Base-by-base conservation (phyloP, 2,113 vertebrate genomes). In the Urocitellus parryii region DNA sequence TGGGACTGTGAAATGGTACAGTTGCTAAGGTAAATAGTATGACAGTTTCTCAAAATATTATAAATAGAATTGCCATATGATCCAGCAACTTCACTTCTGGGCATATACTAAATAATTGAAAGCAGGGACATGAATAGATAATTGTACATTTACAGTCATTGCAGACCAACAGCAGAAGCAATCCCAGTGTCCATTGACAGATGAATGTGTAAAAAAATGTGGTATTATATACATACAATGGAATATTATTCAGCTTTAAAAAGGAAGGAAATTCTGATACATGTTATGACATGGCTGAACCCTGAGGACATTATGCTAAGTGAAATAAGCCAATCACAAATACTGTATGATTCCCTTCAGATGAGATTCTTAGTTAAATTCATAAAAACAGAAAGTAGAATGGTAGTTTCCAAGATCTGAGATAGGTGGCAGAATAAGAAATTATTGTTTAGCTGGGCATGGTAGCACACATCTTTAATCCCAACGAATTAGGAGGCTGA, bases 1-100 rank as follows among this genome's bases (percentile, higher is more conserved):
- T 80, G 53, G 34, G 73, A 96, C 73, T 81, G 42, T 67, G 73
- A 76, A 96, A 68, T 89, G 74, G 34, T 81, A 10, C n/a, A 42
- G 37, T 63, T 51, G 39, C 48, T 80, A 63, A 58, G 48, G 37
- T 61, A 79, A 84, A 68, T 17, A n/a, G 12, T 74, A n/a, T 16
- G 34, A 27, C 17, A 32, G n/a, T 70, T 89, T 70, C 48, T 79
- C 3, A 51, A 88, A 83, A 89, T 78, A 45, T 72, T 89, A 63
- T 65, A 96, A 84, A 68, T 48, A 89, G 65, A 89, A 74, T 89
- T 67, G 51, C 42, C 17, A 68, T 74, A 74, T 53, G 67, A 68
- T 53, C 85, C 29, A 90, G 9, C 9, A 70, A 25, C 63, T 95
- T 53, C 17, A 76, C 39, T 90, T 58, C 58, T 20, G 12, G 27